A percentile compares a stretch with the other conserved stretches of the same genome.
Evolutionary conservation across 2,113 vertebrate genomes (phyloP).

Genomic region (Lasiurus cinereus): DNA sequence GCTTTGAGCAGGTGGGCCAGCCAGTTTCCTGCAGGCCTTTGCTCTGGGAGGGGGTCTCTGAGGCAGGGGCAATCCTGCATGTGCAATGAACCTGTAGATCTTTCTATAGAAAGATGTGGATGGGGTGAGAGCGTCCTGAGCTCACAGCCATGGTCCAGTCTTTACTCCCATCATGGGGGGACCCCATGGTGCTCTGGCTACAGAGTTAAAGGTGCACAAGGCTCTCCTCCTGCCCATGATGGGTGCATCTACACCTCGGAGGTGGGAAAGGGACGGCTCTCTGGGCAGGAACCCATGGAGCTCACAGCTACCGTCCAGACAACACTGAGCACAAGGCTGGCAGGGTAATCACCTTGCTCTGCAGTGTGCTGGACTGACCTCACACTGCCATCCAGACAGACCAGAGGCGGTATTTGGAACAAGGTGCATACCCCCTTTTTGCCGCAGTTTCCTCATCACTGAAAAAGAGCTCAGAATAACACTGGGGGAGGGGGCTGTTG

Average conservation of each 20-base stretch:
- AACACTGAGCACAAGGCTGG: not conserved
- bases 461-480: not conserved
- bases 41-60: not conserved
- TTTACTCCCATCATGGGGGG: accelerated
- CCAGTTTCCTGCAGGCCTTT: not conserved
- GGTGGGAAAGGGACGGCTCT: not conserved
- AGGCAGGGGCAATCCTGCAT: not conserved
- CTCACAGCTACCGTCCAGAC: not conserved
- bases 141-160: not conserved
- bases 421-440: accelerated
- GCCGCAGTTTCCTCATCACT: not conserved
- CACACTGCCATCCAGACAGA: accelerated
- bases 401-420: not conserved
- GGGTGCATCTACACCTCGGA: not conserved
- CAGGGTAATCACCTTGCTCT: not conserved
- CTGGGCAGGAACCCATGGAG: not conserved
- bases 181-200: not conserved
- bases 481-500: not conserved
- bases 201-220: accelerated
- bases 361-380: not conserved
- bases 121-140: not conserved
- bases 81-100: not conserved
- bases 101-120: not conserved
- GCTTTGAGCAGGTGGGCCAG: not conserved
- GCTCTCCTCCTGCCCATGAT: accelerated